Evolutionary conservation across 2,113 vertebrate species (phyloP).

Genomic region (Lepidothrix coronata): DNA sequence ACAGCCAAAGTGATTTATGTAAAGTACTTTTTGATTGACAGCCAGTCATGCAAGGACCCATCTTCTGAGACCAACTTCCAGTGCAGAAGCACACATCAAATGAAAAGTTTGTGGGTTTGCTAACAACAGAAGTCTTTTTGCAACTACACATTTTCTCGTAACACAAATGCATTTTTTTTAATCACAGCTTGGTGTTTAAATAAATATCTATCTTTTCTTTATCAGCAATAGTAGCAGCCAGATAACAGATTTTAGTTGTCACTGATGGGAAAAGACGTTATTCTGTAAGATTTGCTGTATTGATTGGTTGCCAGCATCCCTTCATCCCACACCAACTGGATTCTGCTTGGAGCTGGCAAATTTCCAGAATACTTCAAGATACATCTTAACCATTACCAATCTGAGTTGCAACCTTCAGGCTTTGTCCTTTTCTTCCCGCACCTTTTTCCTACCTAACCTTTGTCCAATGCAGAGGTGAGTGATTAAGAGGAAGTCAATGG

Average conservation of each 20-base stretch:
- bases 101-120: neutral
- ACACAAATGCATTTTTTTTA: neutral
- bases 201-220: conserved; percentile 38
- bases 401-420: conserved; percentile 8
- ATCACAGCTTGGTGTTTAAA: conserved; percentile 52
- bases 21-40: neutral
- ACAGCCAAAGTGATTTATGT: neutral
- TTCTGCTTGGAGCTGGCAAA: conserved; percentile 65
- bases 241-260: conserved; percentile 74
- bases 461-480: conserved; percentile 13
- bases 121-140: neutral
- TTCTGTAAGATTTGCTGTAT: conserved; percentile 61
- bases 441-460: neutral
- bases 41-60: neutral
- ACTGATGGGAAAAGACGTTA: conserved; percentile 61
- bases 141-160: neutral
- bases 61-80: neutral
- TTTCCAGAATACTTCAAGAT: conserved; percentile 54
- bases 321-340: conserved; percentile 72
- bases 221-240: conserved; percentile 41
- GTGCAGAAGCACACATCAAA: neutral
- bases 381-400: conserved; percentile 44
- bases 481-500: conserved; percentile 42
- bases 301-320: conserved; percentile 69
- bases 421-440: conserved; percentile 48